A percentile compares a stretch with the other conserved stretches of the same genome.
Evolutionary conservation across 1,140 invertebrate genomes (phyloP).

Genomic region (Brachionus rotundiformis): DNA sequence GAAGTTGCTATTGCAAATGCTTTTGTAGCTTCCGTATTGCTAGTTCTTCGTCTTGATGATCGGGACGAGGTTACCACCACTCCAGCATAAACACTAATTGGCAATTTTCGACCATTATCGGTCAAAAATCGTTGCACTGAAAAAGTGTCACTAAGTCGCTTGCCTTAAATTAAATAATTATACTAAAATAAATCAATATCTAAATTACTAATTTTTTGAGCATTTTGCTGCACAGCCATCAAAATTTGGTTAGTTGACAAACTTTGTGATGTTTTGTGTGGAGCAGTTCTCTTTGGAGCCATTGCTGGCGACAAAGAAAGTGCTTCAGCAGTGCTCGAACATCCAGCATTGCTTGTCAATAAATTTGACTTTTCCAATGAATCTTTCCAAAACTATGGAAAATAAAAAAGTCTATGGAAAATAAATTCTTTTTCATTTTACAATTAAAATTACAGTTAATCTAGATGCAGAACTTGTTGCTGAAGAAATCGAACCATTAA

Average conservation of each 20-base stretch:
- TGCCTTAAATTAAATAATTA: background rate
- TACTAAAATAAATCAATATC: background rate
- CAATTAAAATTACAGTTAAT: background rate
- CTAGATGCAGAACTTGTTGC: constrained; percentile 27
- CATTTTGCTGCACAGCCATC: constrained; percentile 37
- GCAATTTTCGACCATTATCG: constrained; percentile 57
- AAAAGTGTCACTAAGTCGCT: constrained; percentile 36
- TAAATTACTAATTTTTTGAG: constrained; percentile 21
- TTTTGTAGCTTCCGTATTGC: constrained; percentile 81
- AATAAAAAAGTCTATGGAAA: background rate
- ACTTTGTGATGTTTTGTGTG: constrained; percentile 13
- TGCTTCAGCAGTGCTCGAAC: constrained; percentile 8
- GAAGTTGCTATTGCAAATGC: constrained; percentile 90
- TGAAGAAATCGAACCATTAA: constrained; percentile 41
- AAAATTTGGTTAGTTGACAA: constrained; percentile 17
- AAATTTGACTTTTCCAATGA: background rate
- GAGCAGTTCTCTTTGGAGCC: constrained; percentile 6
- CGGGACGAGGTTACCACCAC: constrained; percentile 89
- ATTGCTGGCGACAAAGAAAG: constrained; percentile 26
- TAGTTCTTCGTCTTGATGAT: constrained; percentile 83
- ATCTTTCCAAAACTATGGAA: constrained; percentile 45
- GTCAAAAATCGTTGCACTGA: constrained; percentile 7
- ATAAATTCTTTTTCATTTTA: background rate
- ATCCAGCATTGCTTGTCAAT: background rate
- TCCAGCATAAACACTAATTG: constrained; percentile 67